Base-by-base conservation (phyloP, 2,888 invertebrate species). In the Agrotis ipsilon region DNA sequence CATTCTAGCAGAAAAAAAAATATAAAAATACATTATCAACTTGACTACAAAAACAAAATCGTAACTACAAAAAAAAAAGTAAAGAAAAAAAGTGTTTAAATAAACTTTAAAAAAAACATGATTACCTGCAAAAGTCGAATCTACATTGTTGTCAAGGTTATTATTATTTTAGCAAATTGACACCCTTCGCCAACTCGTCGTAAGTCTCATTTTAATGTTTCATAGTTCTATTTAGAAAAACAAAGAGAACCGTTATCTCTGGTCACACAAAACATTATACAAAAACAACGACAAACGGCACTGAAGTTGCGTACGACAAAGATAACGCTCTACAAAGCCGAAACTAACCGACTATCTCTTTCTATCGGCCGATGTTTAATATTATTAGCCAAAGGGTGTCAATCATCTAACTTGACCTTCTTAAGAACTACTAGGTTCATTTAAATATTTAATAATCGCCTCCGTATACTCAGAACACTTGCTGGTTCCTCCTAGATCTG, bases 401-500 rank as follows among this genome's bases (percentile, higher is more conserved):
- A n/a, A 32, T 32, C n/a, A 9, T 32, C 2, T 13, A 55, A 2
- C 1, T n/a, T n/a, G 6, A 6, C 18, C 18, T 71, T 62, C 72
- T 48, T 48, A 68, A 27, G 58, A 68, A 72, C 69, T 49, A 24
- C 46, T 59, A 24, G 76, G 49, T 19, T 90, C 90, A n/a, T 87
- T 67, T 72, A 95, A 78, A 80, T 95, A 87, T 70, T 87, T 91
- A 49, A 96, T 96, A 64, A 99, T 99, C 94, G 98, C 99, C 83
- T 98, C 96, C 18, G 99, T 99, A 92, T 98, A 99, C 85, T 98
- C 98, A 0, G 99, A 98, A 93, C 99, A 99, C 84, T 98, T 98
- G 67, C 98, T 98, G 60, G 94, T 97, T 21, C 99, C 99, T 1
- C 99, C 99, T 57, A 99, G 96, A 96, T 99, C 99, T 14, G 98